Percentiles rank a stretch among this genome's conserved stretches.
Conservation (phyloP, 2,888 invertebrate genomes). For the Megaustenia siamemsis region DNA sequence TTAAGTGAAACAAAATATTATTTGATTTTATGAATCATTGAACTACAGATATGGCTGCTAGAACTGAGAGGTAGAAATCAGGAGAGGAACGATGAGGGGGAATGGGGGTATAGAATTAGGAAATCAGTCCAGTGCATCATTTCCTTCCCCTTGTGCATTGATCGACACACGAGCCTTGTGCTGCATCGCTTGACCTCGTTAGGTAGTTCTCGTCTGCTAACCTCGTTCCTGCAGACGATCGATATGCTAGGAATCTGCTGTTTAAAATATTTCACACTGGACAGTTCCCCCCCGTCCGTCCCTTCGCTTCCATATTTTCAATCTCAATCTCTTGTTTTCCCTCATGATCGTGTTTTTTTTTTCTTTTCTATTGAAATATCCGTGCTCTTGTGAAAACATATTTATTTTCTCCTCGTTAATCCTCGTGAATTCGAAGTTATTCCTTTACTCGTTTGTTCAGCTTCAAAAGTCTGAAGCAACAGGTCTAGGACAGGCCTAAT, state of each 20-base stretch:
- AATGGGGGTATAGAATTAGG: neutral
- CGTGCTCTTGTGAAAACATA: neutral
- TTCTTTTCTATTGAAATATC: too few species aligned
- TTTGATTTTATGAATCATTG: too few species aligned
- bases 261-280: conserved; percentile 11
- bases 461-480: too few species aligned
- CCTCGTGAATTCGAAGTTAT: neutral
- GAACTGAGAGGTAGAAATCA: neutral
- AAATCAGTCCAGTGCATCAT: conserved; percentile 12
- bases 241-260: conserved; percentile 28
- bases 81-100: neutral
- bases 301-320: too few species aligned
- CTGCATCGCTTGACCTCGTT: conserved; percentile 31
- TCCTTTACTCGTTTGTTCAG: neutral
- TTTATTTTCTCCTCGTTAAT: neutral
- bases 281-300: neutral
- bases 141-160: conserved; percentile 1
- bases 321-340: neutral
- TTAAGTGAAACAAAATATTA: too few species aligned
- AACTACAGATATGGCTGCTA: neutral
- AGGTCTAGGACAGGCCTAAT: too few species aligned
- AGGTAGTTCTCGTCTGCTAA: conserved; percentile 37
- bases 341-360: too few species aligned
- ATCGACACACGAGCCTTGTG: neutral
- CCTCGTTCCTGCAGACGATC: conserved; percentile 29